A percentile compares a stretch with the other conserved stretches of the same genome.
phyloP scores from a whole-genome alignment of 2,113 vertebrate genomes.

The Proteles cristata region DNA sequence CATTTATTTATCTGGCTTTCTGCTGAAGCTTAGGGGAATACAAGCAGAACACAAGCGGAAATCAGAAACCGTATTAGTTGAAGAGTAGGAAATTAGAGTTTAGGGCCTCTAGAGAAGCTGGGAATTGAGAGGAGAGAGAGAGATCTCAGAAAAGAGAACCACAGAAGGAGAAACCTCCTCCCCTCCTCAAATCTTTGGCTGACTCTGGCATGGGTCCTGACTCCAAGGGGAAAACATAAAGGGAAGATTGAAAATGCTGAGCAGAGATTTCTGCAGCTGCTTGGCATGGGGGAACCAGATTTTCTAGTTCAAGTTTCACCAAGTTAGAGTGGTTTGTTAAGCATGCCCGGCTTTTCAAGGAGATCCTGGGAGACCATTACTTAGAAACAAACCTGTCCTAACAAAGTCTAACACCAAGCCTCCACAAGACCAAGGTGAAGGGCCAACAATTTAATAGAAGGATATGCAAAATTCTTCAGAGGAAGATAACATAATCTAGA shows the following conservation, averaged over 20 bases:
- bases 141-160: not conserved
- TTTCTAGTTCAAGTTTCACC: not conserved
- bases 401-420: not conserved
- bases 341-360: not conserved
- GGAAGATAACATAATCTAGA: not conserved
- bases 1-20: not conserved
- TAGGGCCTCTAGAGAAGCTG: not conserved
- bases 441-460: not conserved
- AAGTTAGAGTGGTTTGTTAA: not conserved
- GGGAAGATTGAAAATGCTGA: not conserved
- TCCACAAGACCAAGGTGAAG: not conserved
- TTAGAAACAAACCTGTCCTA: not conserved
- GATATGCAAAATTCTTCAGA: not conserved
- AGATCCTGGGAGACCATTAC: not conserved
- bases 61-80: not conserved
- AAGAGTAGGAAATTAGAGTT: not conserved
- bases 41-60: not conserved
- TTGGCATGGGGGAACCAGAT: not conserved
- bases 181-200: not conserved
- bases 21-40: not conserved
- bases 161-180: not conserved
- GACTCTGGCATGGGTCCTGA: not conserved
- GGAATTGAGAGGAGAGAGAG: not conserved
- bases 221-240: not conserved
- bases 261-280: not conserved